Evolutionary conservation across 2,113 vertebrate genomes (phyloP), one percentile per base, ranked within the genome.

Genomic region (Callopanchax toddi): DNA sequence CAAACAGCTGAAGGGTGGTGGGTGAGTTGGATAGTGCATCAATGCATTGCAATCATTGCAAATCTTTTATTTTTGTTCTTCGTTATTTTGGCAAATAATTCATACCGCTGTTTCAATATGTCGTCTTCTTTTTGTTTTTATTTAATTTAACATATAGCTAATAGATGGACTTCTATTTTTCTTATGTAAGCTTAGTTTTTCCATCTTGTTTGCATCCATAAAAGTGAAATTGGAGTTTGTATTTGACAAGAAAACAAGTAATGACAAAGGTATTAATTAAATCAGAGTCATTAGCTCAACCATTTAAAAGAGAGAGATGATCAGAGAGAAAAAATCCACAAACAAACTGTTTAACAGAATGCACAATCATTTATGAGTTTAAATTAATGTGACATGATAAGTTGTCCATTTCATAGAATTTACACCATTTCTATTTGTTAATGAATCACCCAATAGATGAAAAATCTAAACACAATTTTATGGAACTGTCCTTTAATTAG

Each of bases 1-100:
- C 70, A 79, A 65, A 58, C 60, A 26, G 63, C 81, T 59, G 45
- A 53, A 68, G 43, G 70, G 78, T 76, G 61, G 29, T 32, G 74
- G 53, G 49, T 78, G 69, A 79, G 67, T 71, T 78, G 68, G 58
- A 73, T 58, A 64, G 9, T 58, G 21, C 5, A 20, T n/a, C n/a
- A 79, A 81, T 50, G 60, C 52, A 60, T 48, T 26, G 65, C 12
- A 43, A 18, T 43, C 17, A 43, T 43, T 10, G 3, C 17, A 43
- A 49, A 25, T 66, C 57, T 66, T 62, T 63, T 32, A 58, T 66
- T 84, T 74, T 66, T 46, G 53, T n/a, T n/a, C 36, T 73, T 64
- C 60, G 57, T 65, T 13, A 69, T 71, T 37, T 55, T 17, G n/a
- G 60, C 71, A 83, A 78, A 72, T 46, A 72, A 64, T 49, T 63